A percentile compares a stretch with the other conserved stretches of the same genome.
These are phyloP conservation scores for Sturmia bella DNA, from an alignment of 2,888 invertebrate species.

Conservation along the genomic window DNA sequence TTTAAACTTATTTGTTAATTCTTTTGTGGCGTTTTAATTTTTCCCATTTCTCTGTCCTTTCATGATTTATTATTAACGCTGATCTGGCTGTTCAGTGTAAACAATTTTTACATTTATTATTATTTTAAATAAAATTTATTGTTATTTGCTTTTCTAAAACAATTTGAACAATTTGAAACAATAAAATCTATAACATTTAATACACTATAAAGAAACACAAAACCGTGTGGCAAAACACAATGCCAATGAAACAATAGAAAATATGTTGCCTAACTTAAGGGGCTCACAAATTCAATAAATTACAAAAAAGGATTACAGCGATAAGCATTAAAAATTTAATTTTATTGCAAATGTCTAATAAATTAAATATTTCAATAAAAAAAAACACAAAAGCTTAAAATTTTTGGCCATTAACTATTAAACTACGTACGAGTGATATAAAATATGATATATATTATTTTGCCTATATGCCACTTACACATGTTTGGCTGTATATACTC, in stretches of 20 bases:
- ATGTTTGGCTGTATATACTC: not conserved
- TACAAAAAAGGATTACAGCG: not conserved
- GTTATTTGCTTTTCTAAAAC: slow-evolving; percentile 36
- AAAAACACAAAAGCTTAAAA: not conserved
- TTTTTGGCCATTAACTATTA: not conserved
- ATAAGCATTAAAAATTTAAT: not conserved
- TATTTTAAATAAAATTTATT: slow-evolving; percentile 29
- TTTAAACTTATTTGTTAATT: too few relatives aligned
- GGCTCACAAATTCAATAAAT: not conserved
- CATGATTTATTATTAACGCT: slow-evolving; percentile 15
- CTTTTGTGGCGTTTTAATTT: not conserved
- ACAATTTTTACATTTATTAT: slow-evolving; percentile 23
- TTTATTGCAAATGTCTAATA: slow-evolving; percentile 1
- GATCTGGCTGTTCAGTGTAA: not conserved
- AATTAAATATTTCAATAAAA: too few relatives aligned
- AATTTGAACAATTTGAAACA: slow-evolving; percentile 4
- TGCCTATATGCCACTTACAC: not conserved
- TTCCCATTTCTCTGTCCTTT: not conserved
- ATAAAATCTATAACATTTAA: slow-evolving; percentile 16
- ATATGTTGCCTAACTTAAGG: slow-evolving; percentile 28
- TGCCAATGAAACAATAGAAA: not conserved
- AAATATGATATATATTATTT: not conserved
- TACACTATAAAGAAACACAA: not conserved
- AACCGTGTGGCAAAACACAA: not conserved
- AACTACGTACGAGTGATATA: not conserved